Percentiles rank a stretch among this genome's conserved stretches.
Evolutionary conservation across 1,140 invertebrate species (phyloP).

Genomic region (Pseudoatta argentina): DNA sequence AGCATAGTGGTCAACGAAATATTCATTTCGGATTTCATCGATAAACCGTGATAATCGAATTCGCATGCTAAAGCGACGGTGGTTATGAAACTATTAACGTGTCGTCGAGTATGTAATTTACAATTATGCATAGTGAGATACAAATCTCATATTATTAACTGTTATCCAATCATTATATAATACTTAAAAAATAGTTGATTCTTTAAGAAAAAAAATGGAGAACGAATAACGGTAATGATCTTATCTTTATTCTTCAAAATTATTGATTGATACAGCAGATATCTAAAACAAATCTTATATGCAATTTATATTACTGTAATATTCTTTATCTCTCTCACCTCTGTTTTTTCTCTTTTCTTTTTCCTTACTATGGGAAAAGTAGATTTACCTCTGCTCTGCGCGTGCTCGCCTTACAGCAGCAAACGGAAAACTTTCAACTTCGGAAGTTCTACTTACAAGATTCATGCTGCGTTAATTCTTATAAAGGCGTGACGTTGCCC

Average conservation of each 20-base stretch:
- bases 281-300: not conserved
- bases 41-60: constrained; percentile 64
- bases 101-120: constrained; percentile 52
- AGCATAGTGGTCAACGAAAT: constrained; percentile 44
- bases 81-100: constrained; percentile 62
- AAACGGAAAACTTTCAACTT: constrained; percentile 63
- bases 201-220: not conserved
- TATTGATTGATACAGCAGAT: not conserved
- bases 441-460: constrained; percentile 49
- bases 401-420: constrained; percentile 19
- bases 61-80: constrained; percentile 53
- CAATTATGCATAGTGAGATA: constrained; percentile 44
- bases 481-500: constrained; percentile 29
- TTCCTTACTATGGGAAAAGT: constrained; percentile 34
- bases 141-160: constrained; percentile 46
- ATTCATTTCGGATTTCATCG: constrained; percentile 61
- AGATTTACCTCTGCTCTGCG: constrained; percentile 37
- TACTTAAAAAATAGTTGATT: constrained; percentile 2
- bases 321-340: not conserved
- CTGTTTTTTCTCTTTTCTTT: not conserved
- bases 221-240: not conserved
- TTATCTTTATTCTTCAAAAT: not conserved
- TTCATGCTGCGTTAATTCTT: constrained; percentile 59
- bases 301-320: not conserved
- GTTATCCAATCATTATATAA: not conserved